Evolutionary conservation across 2,888 invertebrate species (phyloP).

Genomic region (Pedicia rivosa): DNA sequence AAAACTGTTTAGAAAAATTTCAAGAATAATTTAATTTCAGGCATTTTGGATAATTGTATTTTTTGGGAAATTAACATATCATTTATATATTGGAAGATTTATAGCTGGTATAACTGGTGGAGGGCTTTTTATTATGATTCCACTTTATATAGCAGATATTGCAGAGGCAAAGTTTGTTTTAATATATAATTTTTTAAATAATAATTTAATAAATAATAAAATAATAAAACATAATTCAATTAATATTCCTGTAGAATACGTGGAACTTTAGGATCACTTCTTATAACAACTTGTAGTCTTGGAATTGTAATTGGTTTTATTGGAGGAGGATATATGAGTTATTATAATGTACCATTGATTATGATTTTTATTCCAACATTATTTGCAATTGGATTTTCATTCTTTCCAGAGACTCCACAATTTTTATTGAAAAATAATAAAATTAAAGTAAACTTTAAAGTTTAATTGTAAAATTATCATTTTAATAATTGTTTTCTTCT

Average conservation of each 20-base stretch:
- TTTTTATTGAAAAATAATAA: conserved; percentile 5
- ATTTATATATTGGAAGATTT: conserved; percentile 18
- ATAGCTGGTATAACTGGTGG: conserved; percentile 22
- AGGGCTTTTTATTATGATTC: conserved; percentile 20
- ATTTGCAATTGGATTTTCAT: conserved; percentile 4
- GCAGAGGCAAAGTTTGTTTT: too few relatives aligned
- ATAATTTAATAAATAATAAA: too few relatives aligned
- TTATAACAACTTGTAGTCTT: conserved; percentile 2
- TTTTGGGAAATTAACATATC: too few relatives aligned
- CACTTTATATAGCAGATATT: conserved; percentile 24
- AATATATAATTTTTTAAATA: too few relatives aligned
- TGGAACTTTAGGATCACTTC: conserved; percentile 7
- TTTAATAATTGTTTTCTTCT: too few relatives aligned
- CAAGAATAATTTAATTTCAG: too few relatives aligned
- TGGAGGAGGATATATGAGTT: conserved; percentile 5
- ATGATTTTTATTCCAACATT: conserved; percentile 5
- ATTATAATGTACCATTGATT: conserved; percentile 5
- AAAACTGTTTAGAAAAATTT: too few relatives aligned
- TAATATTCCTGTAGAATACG: too few relatives aligned
- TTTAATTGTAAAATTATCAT: too few relatives aligned
- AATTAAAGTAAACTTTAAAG: too few relatives aligned
- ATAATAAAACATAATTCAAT: too few relatives aligned
- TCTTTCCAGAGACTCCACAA: conserved; percentile 8
- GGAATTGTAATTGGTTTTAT: conserved; percentile 6
- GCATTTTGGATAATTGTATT: too few relatives aligned